Conservation (phyloP, 2,113 vertebrate species). For the Bufo bufo region DNA sequence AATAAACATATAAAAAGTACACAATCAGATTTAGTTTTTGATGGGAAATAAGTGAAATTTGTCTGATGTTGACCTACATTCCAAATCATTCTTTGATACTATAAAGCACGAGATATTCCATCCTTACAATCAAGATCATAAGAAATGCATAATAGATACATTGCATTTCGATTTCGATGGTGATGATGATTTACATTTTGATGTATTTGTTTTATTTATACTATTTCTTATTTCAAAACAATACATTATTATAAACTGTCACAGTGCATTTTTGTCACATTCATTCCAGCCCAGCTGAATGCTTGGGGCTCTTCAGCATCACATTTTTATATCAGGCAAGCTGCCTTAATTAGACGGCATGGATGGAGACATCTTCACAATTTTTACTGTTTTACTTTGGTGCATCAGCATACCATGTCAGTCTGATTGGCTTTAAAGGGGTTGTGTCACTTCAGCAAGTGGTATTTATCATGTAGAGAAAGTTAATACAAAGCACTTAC, state of each 20-base stretch:
- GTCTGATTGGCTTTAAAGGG: background rate
- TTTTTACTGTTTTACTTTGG: constrained; percentile 25
- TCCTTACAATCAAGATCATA: background rate
- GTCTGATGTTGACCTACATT: constrained; percentile 11
- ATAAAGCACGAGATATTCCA: background rate
- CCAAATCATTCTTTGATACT: background rate
- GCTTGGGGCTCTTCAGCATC: constrained; percentile 43
- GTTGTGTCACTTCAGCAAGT: no score
- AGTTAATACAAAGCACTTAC: no score
- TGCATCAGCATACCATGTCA: background rate
- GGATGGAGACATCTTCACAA: constrained; percentile 37
- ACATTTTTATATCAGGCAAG: constrained; percentile 40
- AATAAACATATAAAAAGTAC: background rate
- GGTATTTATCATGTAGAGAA: no score
- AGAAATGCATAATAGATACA: background rate
- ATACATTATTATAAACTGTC: constrained; percentile 43
- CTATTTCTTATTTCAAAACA: constrained; percentile 10
- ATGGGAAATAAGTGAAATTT: background rate
- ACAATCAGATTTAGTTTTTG: background rate
- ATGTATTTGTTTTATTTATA: background rate
- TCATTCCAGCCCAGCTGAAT: constrained; percentile 46
- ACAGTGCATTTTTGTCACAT: constrained; percentile 36
- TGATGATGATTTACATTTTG: background rate
- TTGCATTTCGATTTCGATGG: background rate
- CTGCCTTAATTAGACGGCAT: constrained; percentile 50